A percentile compares a stretch with the other conserved stretches of the same genome.
These are phyloP conservation scores for Plestiodon gilberti DNA, from an alignment of 2,113 vertebrate species.

Conservation along the genomic window DNA sequence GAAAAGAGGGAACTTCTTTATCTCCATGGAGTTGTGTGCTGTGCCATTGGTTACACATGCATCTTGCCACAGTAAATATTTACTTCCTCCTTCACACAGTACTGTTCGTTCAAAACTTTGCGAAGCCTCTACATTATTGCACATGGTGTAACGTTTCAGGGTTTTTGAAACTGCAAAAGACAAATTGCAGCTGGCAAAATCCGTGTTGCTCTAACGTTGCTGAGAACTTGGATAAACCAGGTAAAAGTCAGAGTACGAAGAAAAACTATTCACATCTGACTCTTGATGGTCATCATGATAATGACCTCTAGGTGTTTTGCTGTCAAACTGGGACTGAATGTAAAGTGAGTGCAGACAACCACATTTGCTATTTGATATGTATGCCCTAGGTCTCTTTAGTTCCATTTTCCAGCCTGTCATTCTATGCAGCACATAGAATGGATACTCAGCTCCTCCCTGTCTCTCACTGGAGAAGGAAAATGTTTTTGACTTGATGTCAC, in stretches of 20 bases:
- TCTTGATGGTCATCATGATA: not conserved
- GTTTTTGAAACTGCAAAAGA: not conserved
- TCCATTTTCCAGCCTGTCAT: slow-evolving; percentile 21
- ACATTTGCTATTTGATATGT: slow-evolving; percentile 4
- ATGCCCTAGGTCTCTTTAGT: not conserved
- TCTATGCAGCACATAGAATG: not conserved
- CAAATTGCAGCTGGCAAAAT: not conserved
- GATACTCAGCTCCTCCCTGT: slow-evolving; percentile 6
- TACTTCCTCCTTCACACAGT: too few species aligned
- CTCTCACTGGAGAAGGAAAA: slow-evolving; percentile 28
- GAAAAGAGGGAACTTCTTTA: too few species aligned
- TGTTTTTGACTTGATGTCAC: slow-evolving; percentile 31
- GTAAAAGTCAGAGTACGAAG: not conserved
- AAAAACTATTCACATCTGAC: not conserved
- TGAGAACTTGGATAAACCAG: not conserved
- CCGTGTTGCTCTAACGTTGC: not conserved
- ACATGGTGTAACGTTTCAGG: too few species aligned
- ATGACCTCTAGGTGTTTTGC: not conserved
- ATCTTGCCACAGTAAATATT: too few species aligned
- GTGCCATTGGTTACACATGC: too few species aligned
- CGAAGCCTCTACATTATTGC: too few species aligned
- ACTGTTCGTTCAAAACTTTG: too few species aligned
- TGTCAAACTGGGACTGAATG: not conserved
- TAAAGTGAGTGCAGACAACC: not conserved
- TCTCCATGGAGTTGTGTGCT: too few species aligned